Evolutionary conservation across 2,888 invertebrate genomes (phyloP), one percentile per base, ranked within the genome.

Genomic region (Lepidocyrtoides sp.): DNA sequence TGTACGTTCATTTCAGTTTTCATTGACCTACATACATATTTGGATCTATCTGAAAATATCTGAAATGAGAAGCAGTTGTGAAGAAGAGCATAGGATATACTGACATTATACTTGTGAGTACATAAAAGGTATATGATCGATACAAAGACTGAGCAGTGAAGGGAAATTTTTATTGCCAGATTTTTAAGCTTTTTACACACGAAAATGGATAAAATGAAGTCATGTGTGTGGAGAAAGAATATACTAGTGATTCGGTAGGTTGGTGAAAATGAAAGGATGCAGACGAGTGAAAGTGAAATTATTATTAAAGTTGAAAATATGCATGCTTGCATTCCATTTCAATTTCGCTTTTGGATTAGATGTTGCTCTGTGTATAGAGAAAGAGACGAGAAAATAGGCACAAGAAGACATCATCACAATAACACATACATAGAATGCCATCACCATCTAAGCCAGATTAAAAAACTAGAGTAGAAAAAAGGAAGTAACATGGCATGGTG

Each of bases 321-420:
- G 17, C 57, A 57, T 57, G 57, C 57, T 57, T 57, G 17, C 57
- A 57, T 57, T 57, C 57, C 57, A 57, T 57, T 57, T 20, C 57
- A 20, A 10, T 57, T 57, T 57, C 4, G 41, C 10, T 41, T 41
- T 41, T 57, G 20, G 57, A 57, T 20, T 20, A 57, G 20, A 57
- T 48, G 57, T 2, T 57, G 4, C 20, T 57, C 20, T 20, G 5
- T 7, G 5, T 14, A 20, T 57, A 20, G 3, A 20, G 57, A 57
- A 57, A 57, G 2, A 20, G 17, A 20, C 3, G 57, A 20, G 20
- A 20, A 57, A 20, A 20, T 20, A 20, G 3, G 10, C 2, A 57
- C 20, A 57, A 2, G 10, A 3, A 5, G 23, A 4, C 7, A 48
- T 48, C 48, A 48, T 48, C 48, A 48, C 48, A 48, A 20, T 2